Conservation (phyloP, 2,888 invertebrate genomes). For the Pasiphila rectangulata region DNA sequence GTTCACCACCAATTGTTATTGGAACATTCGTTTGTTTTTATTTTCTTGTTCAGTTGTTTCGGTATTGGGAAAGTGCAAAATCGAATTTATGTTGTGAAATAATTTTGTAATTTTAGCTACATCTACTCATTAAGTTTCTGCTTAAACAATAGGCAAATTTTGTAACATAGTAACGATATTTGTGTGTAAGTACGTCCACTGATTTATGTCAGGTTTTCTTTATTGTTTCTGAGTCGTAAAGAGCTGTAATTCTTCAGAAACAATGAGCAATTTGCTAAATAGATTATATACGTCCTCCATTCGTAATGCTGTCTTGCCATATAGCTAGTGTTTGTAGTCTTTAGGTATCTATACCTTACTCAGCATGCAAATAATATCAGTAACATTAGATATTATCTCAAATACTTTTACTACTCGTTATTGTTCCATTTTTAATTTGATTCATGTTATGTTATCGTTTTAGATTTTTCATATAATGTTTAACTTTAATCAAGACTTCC, state of each 20-base stretch:
- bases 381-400: slow-evolving; percentile 37
- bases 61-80: slow-evolving; percentile 62
- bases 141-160: slow-evolving; percentile 60
- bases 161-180: slow-evolving; percentile 62
- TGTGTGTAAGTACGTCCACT: slow-evolving; percentile 60
- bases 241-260: slow-evolving; percentile 71
- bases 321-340: slow-evolving; percentile 71
- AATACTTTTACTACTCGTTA: slow-evolving; percentile 8
- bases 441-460: slow-evolving; percentile 48
- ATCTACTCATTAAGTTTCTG: slow-evolving; percentile 58
- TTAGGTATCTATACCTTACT: slow-evolving; percentile 60
- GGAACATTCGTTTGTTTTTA: slow-evolving; percentile 42
- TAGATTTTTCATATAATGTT: slow-evolving; percentile 40
- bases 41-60: slow-evolving; percentile 44
- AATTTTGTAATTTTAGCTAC: slow-evolving; percentile 38
- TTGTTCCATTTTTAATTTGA: slow-evolving; percentile 36
- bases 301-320: slow-evolving; percentile 79
- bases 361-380: slow-evolving; percentile 36
- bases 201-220: slow-evolving; percentile 71
- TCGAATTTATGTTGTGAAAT: slow-evolving; percentile 37
- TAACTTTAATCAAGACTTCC: slow-evolving; percentile 58
- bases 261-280: slow-evolving; percentile 79
- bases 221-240: slow-evolving; percentile 77
- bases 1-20: slow-evolving; percentile 75
- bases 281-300: slow-evolving; percentile 78